Evolutionary conservation across 2,113 vertebrate species (phyloP).

Genomic region (Anseranas semipalmata): DNA sequence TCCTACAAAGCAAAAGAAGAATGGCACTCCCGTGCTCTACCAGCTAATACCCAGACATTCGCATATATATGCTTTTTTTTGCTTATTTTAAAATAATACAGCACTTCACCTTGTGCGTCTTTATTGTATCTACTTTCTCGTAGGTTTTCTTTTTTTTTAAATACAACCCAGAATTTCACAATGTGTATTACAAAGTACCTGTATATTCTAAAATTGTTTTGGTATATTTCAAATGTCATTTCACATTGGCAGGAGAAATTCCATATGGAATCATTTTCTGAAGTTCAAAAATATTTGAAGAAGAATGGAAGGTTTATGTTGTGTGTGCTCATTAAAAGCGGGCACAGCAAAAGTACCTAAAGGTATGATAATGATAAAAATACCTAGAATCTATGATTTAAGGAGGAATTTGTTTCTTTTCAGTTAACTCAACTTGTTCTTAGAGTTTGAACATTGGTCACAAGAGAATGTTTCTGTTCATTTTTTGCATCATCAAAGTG

Average conservation of each 20-base stretch:
- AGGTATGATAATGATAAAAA: too few species aligned
- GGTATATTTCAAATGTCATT: not conserved
- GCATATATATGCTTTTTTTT: not conserved
- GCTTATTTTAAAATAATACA: not conserved
- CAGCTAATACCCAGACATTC: accelerated
- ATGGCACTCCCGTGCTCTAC: accelerated
- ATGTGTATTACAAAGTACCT: not conserved
- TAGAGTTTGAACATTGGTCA: not conserved
- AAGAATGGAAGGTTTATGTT: not conserved
- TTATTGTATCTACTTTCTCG: not conserved
- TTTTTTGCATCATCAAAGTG: not conserved
- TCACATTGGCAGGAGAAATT: not conserved
- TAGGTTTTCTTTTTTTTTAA: not conserved
- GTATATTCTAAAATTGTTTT: not conserved
- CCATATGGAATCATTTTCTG: not conserved
- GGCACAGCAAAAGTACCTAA: not conserved
- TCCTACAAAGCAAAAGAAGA: not conserved
- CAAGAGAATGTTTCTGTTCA: not conserved
- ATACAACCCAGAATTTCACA: not conserved
- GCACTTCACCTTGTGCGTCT: not conserved
- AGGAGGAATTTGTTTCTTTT: not conserved
- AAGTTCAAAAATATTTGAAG: not conserved
- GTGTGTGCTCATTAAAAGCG: not conserved
- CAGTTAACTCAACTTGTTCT: not conserved
- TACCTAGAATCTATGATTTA: too few species aligned